Conservation (phyloP, 2,113 vertebrate species). For the Coptodon bakossiorum region DNA sequence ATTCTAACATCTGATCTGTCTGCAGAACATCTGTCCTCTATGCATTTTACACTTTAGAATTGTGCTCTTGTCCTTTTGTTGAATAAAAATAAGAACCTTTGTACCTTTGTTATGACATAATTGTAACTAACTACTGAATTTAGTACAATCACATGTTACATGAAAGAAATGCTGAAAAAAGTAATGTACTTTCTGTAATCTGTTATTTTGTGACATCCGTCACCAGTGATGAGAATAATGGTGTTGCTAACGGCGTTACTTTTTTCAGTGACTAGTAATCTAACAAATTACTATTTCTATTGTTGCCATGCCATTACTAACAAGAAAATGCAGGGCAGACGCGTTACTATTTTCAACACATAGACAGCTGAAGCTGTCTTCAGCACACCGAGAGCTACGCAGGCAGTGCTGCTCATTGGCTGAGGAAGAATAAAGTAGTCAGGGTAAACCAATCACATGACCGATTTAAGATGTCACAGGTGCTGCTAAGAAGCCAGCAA, state of each 20-base stretch:
- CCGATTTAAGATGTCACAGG: not conserved
- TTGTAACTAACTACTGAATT: not conserved
- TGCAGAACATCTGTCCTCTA: not conserved
- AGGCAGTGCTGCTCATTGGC: not conserved
- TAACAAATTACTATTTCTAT: not conserved
- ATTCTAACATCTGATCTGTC: not conserved
- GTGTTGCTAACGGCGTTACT: fast-evolving
- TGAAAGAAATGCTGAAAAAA: not conserved
- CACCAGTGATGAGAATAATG: not conserved
- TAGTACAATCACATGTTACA: not conserved
- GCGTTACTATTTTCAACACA: not conserved
- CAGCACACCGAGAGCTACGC: not conserved
- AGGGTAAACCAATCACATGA: not conserved
- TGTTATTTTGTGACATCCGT: not conserved
- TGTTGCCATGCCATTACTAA: not conserved
- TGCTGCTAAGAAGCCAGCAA: not conserved
- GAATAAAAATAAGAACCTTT: not conserved
- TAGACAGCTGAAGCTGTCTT: not conserved
- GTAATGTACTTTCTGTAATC: not conserved
- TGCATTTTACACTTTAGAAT: not conserved
- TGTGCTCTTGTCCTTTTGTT: not conserved
- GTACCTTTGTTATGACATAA: not conserved
- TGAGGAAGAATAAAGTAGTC: not conserved
- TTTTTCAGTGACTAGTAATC: not conserved
- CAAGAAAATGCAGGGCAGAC: not conserved